A percentile compares a stretch with the other conserved stretches of the same genome.
Evolutionary conservation across 2,797 vertebrate species (phyloP).

Genomic region (Tamandua tetradactyla): DNA sequence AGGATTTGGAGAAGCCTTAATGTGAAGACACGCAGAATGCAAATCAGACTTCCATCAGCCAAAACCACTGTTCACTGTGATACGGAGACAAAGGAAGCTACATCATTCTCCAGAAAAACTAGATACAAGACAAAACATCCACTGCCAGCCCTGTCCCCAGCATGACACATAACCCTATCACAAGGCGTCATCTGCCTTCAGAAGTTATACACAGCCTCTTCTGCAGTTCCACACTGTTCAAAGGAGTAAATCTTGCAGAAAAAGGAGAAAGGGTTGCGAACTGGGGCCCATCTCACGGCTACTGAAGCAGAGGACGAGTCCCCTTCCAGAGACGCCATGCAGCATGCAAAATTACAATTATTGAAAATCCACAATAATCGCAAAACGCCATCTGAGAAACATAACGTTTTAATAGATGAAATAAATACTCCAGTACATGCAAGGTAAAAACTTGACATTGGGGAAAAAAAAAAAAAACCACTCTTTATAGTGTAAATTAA

Average conservation of each 20-base stretch:
- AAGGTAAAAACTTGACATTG: slow-evolving; percentile 93
- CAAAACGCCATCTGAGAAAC: slow-evolving; percentile 90
- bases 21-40: neutral
- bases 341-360: neutral
- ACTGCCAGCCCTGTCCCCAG: neutral
- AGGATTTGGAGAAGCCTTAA: neutral
- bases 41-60: neutral
- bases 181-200: neutral
- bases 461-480: slow-evolving; percentile 86
- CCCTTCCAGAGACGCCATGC: neutral
- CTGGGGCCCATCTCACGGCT: neutral
- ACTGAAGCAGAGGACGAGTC: neutral
- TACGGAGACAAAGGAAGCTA: neutral
- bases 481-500: slow-evolving; percentile 97
- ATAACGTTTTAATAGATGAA: slow-evolving; percentile 98
- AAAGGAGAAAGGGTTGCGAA: neutral
- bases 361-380: slow-evolving; percentile 77
- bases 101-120: neutral
- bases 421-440: slow-evolving; percentile 99
- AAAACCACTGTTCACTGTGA: neutral
- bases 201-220: neutral
- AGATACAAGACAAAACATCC: neutral
- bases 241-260: neutral
- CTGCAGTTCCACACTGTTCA: neutral
- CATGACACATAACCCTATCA: too few relatives aligned